These are phyloP conservation scores for Nothocercus nigrocapillus DNA, from an alignment of 2,113 vertebrate genomes.

Conservation along the genomic window DNA sequence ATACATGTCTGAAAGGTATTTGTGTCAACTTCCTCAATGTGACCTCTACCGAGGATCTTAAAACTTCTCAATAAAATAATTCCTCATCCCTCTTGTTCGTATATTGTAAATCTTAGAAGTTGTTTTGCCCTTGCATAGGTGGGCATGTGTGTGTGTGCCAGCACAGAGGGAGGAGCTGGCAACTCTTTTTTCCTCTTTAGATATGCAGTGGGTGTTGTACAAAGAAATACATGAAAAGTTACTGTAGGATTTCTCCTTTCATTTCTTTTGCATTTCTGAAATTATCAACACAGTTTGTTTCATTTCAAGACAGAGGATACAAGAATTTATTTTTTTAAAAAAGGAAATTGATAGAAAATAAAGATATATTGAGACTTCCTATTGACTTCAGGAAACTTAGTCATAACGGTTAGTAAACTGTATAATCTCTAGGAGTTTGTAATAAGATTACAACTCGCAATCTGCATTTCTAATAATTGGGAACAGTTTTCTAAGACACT, in stretches of 20 bases:
- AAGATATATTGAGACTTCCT: background rate
- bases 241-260: background rate
- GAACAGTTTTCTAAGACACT: background rate
- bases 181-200: background rate
- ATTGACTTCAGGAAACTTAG: background rate
- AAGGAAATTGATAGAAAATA: background rate
- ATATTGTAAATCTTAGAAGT: background rate
- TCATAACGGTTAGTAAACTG: background rate
- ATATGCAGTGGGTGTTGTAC: background rate
- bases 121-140: background rate
- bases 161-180: background rate
- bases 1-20: fast-evolving
- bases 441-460: background rate
- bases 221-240: fast-evolving
- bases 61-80: background rate
- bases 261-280: background rate
- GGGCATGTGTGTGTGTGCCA: background rate
- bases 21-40: fast-evolving
- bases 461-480: background rate
- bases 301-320: background rate
- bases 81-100: background rate
- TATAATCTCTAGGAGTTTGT: background rate
- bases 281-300: background rate
- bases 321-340: background rate
- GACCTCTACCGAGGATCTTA: background rate